Evolutionary conservation across 2,888 invertebrate species (phyloP), one percentile per base, ranked within the genome.

Genomic region (Apamea epomidion): DNA sequence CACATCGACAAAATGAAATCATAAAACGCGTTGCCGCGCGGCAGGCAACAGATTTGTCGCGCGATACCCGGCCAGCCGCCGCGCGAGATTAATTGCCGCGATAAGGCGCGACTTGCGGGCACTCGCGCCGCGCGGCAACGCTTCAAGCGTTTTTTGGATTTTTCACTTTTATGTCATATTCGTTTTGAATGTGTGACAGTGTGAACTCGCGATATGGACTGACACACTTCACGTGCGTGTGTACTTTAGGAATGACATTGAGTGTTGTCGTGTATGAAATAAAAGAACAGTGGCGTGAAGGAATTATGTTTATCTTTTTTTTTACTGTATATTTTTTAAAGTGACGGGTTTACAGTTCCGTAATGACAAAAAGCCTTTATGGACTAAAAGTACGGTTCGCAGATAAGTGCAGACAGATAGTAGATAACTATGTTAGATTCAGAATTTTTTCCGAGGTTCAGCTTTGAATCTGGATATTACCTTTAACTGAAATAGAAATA

Each of bases 31-130:
- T 89, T 81, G 87, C 84, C 82, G 88, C 64, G 73, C 78, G 80
- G 62, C 80, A 87, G 83, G 89, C 88, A 86, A 68, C 92, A 93
- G 96, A 96, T 96, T 89, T 86, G 92, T 88, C 91, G 92, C 88
- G 89, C 91, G 95, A 95, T 95, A 94, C 84, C 81, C 87, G 90
- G 78, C 87, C 76, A 74, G 80, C 89, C 90, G 90, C 84, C 88
- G 89, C 89, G 86, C 88, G 89, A 91, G 94, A 95, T 95, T 91
- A 95, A 95, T 95, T 91, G 95, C 85, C 89, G 92, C 91, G 95
- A 95, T 95, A 95, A 84, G 88, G 87, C 86, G 82, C 87, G 87
- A 75, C 68, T 76, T 76, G 85, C 83, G 64, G 37, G 16, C 21
- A 71, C 51, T n/a, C 80, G 48, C 76, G 58, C 86, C 87, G 91